Evolutionary conservation across 2,113 vertebrate genomes (phyloP).

Genomic region (Crotophaga sulcirostris): DNA sequence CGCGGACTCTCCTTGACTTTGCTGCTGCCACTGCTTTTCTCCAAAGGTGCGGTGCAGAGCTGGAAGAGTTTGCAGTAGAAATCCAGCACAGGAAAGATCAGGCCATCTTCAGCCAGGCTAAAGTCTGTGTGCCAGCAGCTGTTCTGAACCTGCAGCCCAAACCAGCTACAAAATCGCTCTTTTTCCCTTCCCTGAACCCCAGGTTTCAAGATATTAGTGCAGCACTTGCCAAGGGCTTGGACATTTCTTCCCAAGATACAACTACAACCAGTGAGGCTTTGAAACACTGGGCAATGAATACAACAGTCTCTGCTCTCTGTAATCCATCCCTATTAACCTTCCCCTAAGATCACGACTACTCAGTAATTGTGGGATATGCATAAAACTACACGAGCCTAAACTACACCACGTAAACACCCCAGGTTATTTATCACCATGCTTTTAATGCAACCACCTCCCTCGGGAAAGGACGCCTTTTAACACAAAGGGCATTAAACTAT

Average conservation of each 20-base stretch:
- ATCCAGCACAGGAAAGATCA: fast-evolving
- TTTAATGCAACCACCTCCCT: too few species aligned
- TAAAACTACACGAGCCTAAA: background rate
- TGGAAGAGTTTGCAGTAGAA: background rate
- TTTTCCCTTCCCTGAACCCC: background rate
- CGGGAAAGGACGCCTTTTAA: background rate
- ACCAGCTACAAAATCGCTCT: background rate
- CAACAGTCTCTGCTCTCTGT: background rate
- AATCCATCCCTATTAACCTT: background rate
- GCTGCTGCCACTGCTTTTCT: background rate
- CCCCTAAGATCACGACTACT: fast-evolving
- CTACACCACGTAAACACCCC: too few species aligned
- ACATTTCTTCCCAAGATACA: background rate
- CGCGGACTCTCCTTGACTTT: background rate
- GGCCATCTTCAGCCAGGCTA: background rate
- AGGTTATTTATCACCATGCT: fast-evolving
- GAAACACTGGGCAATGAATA: fast-evolving
- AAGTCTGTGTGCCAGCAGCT: background rate
- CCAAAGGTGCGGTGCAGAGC: background rate
- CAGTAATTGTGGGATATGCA: fast-evolving
- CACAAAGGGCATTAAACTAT: fast-evolving
- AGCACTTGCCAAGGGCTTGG: background rate
- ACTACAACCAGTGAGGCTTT: background rate
- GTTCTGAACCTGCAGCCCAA: background rate
- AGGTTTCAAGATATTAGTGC: background rate